Evolutionary conservation across 2,113 vertebrate genomes (phyloP).

Genomic region (Lepisosteus oculatus): DNA sequence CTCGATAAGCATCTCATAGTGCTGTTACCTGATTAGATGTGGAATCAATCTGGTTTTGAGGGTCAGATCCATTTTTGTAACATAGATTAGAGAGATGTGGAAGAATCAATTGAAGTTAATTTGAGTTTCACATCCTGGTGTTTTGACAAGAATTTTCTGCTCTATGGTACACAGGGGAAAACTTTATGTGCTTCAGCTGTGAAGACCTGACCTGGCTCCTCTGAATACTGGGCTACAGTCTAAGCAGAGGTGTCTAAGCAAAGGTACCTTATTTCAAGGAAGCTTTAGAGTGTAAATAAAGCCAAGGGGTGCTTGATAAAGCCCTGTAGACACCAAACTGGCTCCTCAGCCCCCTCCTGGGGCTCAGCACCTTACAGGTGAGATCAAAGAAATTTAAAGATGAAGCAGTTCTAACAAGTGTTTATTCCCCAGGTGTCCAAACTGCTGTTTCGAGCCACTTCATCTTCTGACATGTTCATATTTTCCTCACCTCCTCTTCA

Average conservation of each 20-base stretch:
- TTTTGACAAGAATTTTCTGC: slow-evolving; percentile 38
- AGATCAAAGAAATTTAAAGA: slow-evolving; percentile 32
- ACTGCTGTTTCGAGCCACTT: slow-evolving; percentile 42
- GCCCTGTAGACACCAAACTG: slow-evolving; percentile 42
- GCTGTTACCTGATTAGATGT: no score
- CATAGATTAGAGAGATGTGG: slow-evolving; percentile 31
- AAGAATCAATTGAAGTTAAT: slow-evolving; percentile 38
- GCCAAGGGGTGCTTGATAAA: slow-evolving; percentile 29
- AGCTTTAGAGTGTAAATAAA: no score
- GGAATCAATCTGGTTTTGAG: no score
- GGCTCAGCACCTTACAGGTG: slow-evolving; percentile 29
- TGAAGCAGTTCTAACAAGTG: slow-evolving; percentile 53
- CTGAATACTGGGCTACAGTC: no score
- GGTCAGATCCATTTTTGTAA: no score
- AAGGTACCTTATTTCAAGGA: no score
- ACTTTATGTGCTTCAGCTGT: no score
- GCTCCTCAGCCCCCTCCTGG: slow-evolving; percentile 37
- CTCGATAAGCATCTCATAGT: no score
- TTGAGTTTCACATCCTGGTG: slow-evolving; percentile 28
- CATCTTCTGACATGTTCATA: slow-evolving; percentile 44
- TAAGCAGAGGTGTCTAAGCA: no score
- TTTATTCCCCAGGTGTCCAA: slow-evolving; percentile 41
- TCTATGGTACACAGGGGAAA: slow-evolving; percentile 25
- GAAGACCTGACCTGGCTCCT: no score
- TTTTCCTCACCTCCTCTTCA: slow-evolving; percentile 18